phyloP scores from a whole-genome alignment of 2,888 invertebrate species.

The Mystacides longicornis region DNA sequence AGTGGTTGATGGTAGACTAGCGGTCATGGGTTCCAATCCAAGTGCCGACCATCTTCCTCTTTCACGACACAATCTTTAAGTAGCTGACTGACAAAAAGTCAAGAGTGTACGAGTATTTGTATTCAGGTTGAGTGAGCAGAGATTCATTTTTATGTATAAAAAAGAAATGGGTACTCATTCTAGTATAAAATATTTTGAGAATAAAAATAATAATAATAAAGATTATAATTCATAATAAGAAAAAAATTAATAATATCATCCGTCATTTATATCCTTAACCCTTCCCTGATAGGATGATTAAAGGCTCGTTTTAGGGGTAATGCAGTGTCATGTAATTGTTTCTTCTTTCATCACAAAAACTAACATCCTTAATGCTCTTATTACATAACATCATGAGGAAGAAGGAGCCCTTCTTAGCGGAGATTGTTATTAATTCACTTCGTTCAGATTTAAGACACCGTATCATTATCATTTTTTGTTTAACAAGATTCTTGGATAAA shows the following conservation, averaged over 20 bases:
- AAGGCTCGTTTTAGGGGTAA: conserved; percentile 1
- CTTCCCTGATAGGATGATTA: neutral
- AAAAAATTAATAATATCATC: neutral
- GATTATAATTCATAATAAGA: too few species aligned
- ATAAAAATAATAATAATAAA: neutral
- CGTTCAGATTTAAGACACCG: neutral
- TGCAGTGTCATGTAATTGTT: conserved; percentile 24
- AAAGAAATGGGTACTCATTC: too few species aligned
- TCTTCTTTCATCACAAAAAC: conserved; percentile 20
- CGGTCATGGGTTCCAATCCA: too few species aligned
- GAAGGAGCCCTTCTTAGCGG: too few species aligned
- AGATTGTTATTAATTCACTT: neutral
- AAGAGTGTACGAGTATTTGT: too few species aligned
- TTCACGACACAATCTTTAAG: too few species aligned
- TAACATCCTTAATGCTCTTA: conserved; percentile 16
- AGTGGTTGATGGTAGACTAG: too few species aligned
- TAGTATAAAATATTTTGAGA: too few species aligned
- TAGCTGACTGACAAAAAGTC: too few species aligned
- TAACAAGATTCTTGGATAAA: neutral
- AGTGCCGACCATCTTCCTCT: too few species aligned
- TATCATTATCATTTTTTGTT: neutral
- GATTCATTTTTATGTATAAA: too few species aligned
- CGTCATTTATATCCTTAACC: neutral
- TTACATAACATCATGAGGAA: neutral
- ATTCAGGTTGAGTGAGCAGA: too few species aligned